Evolutionary conservation across 2,797 vertebrate genomes (phyloP), one percentile per base, ranked within the genome.

Genomic region (Lutjanus campechanus): DNA sequence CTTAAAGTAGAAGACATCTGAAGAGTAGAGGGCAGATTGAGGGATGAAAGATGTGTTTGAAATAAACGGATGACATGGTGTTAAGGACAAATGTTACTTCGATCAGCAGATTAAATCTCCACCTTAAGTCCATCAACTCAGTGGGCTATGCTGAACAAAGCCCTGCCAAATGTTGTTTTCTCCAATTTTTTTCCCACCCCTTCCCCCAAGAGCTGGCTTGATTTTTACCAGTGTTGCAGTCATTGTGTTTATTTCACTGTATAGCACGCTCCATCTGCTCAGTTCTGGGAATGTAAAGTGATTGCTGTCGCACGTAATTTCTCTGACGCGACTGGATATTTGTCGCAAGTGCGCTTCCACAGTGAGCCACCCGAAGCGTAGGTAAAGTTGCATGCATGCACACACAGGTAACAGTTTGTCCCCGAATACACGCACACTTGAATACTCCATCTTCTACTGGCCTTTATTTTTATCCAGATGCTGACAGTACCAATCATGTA

Each of bases 221-320:
- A 77, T 77, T 89, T 89, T 56, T 83, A 70, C 71, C 73, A 82
- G 73, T 49, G 69, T 59, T 63, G 49, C 62, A 62, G 79, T 84
- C 84, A 72, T 71, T 77, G 83, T 81, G 84, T 89, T 91, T 92
- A 50, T 85, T 88, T 85, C 78, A 86, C 76, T 82, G 83, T 82
- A 90, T 53, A 67, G 69, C 84, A 92, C 44, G 83, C 90, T 92
- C 93, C 93, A 92, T 94, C 92, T 92, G 93, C 81, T 92, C 79
- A 72, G 87, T 75, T 90, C 75, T 59, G 87, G 40, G 78, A 90
- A 95, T 94, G 84, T 84, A 92, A 95, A 95, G 91, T 91, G 93
- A 95, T 92, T 90, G 93, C 94, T 94, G 94, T 94, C 92, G 61
- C 88, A 77, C 79, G 73, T 90, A 73, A 94, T 95, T 90, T 90